Base-by-base conservation (phyloP, 2,797 vertebrate species). In the Pangasius macronema region DNA sequence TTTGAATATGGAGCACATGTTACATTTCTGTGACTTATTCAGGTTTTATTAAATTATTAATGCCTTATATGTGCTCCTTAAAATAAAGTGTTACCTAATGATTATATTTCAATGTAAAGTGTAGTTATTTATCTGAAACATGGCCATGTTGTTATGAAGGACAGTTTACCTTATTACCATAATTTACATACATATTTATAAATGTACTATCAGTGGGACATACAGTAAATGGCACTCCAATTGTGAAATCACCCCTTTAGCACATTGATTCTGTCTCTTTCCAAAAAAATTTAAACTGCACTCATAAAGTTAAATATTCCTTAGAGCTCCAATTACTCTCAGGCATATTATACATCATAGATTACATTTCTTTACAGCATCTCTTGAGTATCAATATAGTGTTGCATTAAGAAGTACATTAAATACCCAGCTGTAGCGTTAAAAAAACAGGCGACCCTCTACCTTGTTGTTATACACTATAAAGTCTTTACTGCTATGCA, bases 401-500 rank as follows among this genome's bases (percentile, higher is more conserved):
- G 53, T 39, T 80, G 53, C 57, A 51, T 61, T 51, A 27, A 39
- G 22, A 36, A 14, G 20, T 39, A 20, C 24, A 49, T 77, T 11
- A 11, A 42, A 57, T 72, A 63, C 10, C 49, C 86, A 83, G 68
- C 20, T 77, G 65, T 55, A 55, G 63, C 59, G 65, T 61, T 4
- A 22, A 75, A 80, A 46, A 80, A 59, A 39, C 55, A 42, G 55
- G 22, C 13, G 11, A 82, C 87, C 33, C 59, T 70, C 65, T 81
- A 33, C 88, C 84, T 89, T 84, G 82, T 88, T 85, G 84, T 79
- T 68, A 91, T 90, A 95, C 88, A 93, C 96, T 97, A 95, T 91
- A 95, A 94, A 94, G 92, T 90, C 59, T 36, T 94, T 89, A 93
- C 90, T 85, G 88, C 89, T 88, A 73, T 89, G 91, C 70, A 91